phyloP scores from a whole-genome alignment of 2,888 invertebrate genomes.

The Rhodophaea formosa region DNA sequence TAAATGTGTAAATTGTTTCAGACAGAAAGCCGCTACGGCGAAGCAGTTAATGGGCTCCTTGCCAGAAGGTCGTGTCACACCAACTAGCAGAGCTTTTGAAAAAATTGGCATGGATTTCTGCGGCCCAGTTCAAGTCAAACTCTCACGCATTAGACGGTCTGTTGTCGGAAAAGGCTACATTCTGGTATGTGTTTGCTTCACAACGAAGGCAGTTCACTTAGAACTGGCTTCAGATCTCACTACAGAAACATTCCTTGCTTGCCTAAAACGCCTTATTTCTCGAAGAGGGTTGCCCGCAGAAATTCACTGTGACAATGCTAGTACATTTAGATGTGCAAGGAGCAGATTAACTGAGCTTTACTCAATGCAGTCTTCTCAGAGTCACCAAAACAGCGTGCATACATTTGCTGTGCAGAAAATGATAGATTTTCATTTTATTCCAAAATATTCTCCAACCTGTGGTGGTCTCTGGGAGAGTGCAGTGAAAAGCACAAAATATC shows the following conservation, averaged over 20 bases:
- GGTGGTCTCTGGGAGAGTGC: conserved; percentile 5
- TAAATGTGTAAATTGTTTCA: conserved; percentile 29
- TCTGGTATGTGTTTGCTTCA: conserved; percentile 16
- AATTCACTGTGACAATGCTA: conserved; percentile 25
- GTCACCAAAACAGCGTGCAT: background rate
- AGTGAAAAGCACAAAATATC: conserved; percentile 20
- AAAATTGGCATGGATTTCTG: conserved; percentile 27
- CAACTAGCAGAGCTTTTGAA: conserved; percentile 19
- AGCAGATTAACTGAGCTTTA: conserved; percentile 21
- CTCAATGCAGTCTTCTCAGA: conserved; percentile 9
- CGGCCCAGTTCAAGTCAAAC: conserved; percentile 27
- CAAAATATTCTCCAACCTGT: background rate
- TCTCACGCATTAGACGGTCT: conserved; percentile 21
- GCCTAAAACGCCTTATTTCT: conserved; percentile 22
- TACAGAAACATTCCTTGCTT: conserved; percentile 22
- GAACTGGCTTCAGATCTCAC: too few relatives aligned
- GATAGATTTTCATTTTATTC: background rate
- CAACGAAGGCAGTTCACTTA: too few relatives aligned
- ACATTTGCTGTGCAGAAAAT: background rate
- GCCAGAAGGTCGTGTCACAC: conserved; percentile 20
- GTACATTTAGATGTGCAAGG: conserved; percentile 23
- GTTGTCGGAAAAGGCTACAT: conserved; percentile 27
- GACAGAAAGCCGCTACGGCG: conserved; percentile 20
- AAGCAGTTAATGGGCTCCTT: conserved; percentile 29
- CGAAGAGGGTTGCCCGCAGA: conserved; percentile 22